These are phyloP conservation scores for Laodelphax striatellus DNA, from an alignment of 1,140 invertebrate species.

Conservation along the genomic window DNA sequence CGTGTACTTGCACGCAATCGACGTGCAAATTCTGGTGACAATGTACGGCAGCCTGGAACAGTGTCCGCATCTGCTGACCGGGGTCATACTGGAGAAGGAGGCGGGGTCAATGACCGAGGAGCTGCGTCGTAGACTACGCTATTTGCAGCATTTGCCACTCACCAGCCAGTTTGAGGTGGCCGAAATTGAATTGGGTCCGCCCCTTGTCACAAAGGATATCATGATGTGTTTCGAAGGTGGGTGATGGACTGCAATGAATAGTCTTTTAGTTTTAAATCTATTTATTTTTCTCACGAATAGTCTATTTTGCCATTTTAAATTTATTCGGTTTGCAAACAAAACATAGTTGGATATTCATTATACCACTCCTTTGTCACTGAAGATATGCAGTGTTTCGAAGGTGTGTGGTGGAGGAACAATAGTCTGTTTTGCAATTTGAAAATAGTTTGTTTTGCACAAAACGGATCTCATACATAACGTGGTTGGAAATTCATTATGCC, in stretches of 20 bases:
- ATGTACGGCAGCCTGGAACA: constrained; percentile 72
- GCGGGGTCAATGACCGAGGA: constrained; percentile 72
- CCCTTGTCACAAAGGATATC: constrained; percentile 53
- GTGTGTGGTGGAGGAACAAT: background rate
- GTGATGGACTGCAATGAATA: too few species aligned
- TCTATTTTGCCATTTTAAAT: background rate
- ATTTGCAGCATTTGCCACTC: constrained; percentile 78
- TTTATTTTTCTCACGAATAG: too few species aligned
- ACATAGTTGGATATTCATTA: background rate
- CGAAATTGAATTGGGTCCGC: constrained; percentile 67
- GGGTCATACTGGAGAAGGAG: constrained; percentile 72
- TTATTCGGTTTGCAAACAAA: background rate
- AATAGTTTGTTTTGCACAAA: background rate
- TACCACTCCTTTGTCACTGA: background rate
- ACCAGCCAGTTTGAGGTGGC: constrained; percentile 82
- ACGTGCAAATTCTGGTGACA: constrained; percentile 77
- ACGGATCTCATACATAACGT: background rate
- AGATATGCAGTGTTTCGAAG: background rate
- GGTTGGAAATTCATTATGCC: too few species aligned
- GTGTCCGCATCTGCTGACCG: constrained; percentile 59
- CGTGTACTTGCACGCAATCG: constrained; percentile 83
- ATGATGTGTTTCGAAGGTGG: constrained; percentile 52
- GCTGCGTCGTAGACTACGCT: constrained; percentile 60
- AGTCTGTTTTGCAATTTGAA: background rate
- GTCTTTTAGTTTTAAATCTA: too few species aligned